Evolutionary conservation across 1,140 invertebrate genomes (phyloP), one percentile per base, ranked within the genome.

Genomic region (Lepidurus packardi): DNA sequence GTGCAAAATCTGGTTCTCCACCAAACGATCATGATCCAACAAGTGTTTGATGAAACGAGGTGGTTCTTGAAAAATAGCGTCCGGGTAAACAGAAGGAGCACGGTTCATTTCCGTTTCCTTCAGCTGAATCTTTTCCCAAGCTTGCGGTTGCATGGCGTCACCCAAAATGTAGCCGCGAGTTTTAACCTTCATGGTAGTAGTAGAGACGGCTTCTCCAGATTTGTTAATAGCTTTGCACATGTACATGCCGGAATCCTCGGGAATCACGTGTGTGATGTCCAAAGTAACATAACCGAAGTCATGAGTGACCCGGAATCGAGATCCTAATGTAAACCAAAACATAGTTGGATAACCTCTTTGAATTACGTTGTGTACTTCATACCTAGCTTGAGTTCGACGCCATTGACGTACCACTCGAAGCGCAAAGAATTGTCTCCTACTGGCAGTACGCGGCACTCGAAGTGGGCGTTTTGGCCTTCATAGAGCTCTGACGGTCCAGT

Each of bases 351-450:
- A 81, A 78, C 78, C 82, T 84, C 78, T 84, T 83, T 76, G 82
- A 81, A 73, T 81, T 85, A 80, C 74, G 4, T 43, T 24, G 0
- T 87, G 84, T 87, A 11, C 3, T 47, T 47, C 2, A 11, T 65
- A 90, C 93, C 93, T 90, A 94, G 91, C 88, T 96, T 92, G 77
- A 96, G 87, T 88, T 95, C 92, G 21, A 95, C 89, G 80, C 95
- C 96, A 84, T 98, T 98, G 74, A 96, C 91, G 82, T 92, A 97
- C 96, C 96, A 98, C 85, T 97, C 94, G 81, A 96, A 96, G 82
- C 91, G 88, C 73, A 98, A 86, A 81, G 90, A 93, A 11, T 94
- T 89, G 86, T 98, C 97, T 8, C 96, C 96, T 79, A 97, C 93
- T 47, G 96, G 96, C 41, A 97, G 92, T n/a, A 99, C 94, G 73